Base-by-base conservation (phyloP, 2,797 vertebrate species). In the Heteromormyrus szaboi region DNA sequence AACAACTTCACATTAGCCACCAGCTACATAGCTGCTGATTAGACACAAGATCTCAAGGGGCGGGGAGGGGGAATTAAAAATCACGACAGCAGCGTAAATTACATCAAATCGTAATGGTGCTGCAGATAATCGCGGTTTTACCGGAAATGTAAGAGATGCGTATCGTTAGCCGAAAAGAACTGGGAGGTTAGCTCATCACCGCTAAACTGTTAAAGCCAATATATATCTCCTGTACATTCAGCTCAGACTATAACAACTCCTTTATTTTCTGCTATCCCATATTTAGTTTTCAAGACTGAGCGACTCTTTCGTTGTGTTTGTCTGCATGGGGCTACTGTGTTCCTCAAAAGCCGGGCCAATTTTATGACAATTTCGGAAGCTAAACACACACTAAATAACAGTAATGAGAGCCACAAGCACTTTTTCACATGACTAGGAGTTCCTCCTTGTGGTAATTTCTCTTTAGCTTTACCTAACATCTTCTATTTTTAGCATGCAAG, bases 321-420 rank as follows among this genome's bases (percentile, higher is more conserved):
- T 25, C 46, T 85, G 44, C 22, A 44, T 50, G 22, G 3, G 22
- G 90, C 91, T 79, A 8, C 92, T 56, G 89, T 90, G 91, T 93
- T 94, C 93, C 94, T 93, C 89, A 89, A 91, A 90, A 93, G 92
- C 89, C 92, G 48, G 92, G 91, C 91, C 93, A 94, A 94, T 95
- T 95, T 95, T 93, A 94, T 94, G 93, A 93, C 91, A 92, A 95
- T 95, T 95, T 95, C 81, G 92, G 81, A 90, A 90, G 94, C 92
- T 95, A 93, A 94, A 94, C 94, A 94, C 93, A 92, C 94, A 90
- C 62, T 94, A 94, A 94, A 93, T 95, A 93, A 94, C 93, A 92
- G 91, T 95, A 94, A 95, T 93, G 92, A 94, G 93, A 89, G 92
- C 92, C 93, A 94, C 94, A 85, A 91, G 92, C 94, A 92, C 68